Conservation (phyloP, 2,113 vertebrate species). For the Elephantulus edwardii region DNA sequence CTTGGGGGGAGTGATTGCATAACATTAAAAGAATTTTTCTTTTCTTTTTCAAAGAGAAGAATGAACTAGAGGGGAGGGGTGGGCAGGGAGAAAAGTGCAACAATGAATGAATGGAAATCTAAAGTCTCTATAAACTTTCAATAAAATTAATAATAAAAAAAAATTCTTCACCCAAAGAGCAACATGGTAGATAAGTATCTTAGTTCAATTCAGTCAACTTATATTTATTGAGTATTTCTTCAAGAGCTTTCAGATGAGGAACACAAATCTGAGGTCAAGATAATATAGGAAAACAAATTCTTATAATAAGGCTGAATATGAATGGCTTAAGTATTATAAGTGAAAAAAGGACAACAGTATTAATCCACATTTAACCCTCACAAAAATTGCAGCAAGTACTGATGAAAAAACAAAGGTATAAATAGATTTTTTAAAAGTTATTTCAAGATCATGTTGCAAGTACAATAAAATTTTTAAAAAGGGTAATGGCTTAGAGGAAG, state of each 20-base stretch:
- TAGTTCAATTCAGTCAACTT: conserved; percentile 21
- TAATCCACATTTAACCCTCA: not conserved
- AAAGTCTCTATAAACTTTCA: too few relatives aligned
- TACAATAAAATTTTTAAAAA: not conserved
- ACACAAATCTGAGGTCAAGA: not conserved
- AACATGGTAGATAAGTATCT: not conserved
- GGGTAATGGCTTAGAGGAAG: not conserved
- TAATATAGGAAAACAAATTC: not conserved
- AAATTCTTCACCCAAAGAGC: conserved; percentile 9
- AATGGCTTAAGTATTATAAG: not conserved
- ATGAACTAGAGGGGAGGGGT: too few relatives aligned
- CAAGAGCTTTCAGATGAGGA: not conserved
- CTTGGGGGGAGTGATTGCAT: too few relatives aligned
- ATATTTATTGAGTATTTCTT: not conserved
- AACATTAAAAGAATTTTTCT: too few relatives aligned
- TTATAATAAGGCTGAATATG: not conserved
- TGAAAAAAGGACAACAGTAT: not conserved
- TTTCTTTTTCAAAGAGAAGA: too few relatives aligned
- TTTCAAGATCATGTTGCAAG: conserved; percentile 26
- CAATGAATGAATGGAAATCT: too few relatives aligned
- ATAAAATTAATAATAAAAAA: too few relatives aligned
- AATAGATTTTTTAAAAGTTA: not conserved
- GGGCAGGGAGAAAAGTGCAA: too few relatives aligned
- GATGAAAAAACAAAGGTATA: conserved; percentile 18
- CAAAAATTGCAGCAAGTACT: not conserved